phyloP scores from a whole-genome alignment of 2,888 invertebrate genomes.

The Clepsis dumicolana region DNA sequence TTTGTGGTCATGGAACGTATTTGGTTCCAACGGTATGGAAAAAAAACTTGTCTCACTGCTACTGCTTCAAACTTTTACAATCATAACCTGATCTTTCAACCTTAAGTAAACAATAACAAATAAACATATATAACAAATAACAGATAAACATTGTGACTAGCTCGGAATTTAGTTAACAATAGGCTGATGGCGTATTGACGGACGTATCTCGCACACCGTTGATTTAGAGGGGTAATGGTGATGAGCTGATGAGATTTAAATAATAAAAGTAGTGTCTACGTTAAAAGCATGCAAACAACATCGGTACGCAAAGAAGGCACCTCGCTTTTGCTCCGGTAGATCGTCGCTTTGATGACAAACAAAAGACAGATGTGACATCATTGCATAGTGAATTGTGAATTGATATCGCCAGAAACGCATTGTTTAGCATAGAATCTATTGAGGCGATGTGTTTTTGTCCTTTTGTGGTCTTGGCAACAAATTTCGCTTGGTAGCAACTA shows the following conservation, averaged over 20 bases:
- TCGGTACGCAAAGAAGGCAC: neutral
- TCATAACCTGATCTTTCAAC: neutral
- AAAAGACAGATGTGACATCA: conserved; percentile 30
- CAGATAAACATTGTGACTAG: neutral
- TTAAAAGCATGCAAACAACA: conserved; percentile 5
- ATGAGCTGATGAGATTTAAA: conserved; percentile 4
- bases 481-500: neutral
- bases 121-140: neutral
- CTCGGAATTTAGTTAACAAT: conserved; percentile 9
- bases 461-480: neutral
- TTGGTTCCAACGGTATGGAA: too few relatives aligned
- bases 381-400: conserved; percentile 22
- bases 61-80: neutral
- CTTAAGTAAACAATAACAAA: conserved; percentile 8
- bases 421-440: conserved; percentile 9
- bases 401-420: conserved; percentile 10
- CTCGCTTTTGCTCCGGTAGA: neutral
- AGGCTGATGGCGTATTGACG: conserved; percentile 4
- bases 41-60: neutral
- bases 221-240: neutral
- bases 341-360: conserved; percentile 2
- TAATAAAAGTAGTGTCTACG: neutral
- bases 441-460: neutral
- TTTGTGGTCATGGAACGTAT: neutral
- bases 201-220: conserved; percentile 3